A percentile compares a stretch with the other conserved stretches of the same genome.
Conservation (phyloP, 2,888 invertebrate genomes). For the Chrysodeixis includens region DNA sequence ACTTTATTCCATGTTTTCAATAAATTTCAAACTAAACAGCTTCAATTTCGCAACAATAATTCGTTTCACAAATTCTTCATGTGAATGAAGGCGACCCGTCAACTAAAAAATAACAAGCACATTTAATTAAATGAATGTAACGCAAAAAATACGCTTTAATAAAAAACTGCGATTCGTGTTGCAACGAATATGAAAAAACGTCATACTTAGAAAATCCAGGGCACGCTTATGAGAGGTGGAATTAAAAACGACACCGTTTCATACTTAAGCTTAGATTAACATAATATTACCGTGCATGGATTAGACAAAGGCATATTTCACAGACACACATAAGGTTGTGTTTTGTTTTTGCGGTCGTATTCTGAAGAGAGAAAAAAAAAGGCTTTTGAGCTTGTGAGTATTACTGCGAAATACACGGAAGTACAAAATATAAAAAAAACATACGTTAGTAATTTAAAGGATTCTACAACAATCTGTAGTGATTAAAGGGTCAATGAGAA, state of each 20-base stretch:
- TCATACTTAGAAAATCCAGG: conserved; percentile 5
- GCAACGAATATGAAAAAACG: background rate
- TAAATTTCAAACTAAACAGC: background rate
- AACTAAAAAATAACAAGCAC: background rate
- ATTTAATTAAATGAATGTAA: conserved; percentile 4
- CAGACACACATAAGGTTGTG: conserved; percentile 2
- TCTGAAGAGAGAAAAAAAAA: background rate
- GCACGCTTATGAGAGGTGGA: conserved; percentile 2
- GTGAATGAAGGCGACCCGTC: background rate
- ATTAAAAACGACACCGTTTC: conserved; percentile 6
- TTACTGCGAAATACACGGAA: background rate
- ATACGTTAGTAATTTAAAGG: too few species aligned
- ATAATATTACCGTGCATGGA: background rate
- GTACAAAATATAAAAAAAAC: too few species aligned
- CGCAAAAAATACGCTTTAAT: background rate
- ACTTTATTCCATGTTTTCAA: conserved; percentile 6
- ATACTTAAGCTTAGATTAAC: conserved; percentile 3
- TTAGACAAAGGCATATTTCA: background rate
- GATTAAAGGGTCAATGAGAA: too few species aligned
- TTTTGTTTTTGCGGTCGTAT: background rate
- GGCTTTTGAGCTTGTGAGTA: background rate
- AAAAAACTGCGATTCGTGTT: background rate
- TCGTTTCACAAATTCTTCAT: background rate
- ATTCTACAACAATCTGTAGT: too few species aligned
- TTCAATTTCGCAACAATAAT: background rate